Evolutionary conservation across 2,888 invertebrate species (phyloP).

Genomic region (Latheticus oryzae): DNA sequence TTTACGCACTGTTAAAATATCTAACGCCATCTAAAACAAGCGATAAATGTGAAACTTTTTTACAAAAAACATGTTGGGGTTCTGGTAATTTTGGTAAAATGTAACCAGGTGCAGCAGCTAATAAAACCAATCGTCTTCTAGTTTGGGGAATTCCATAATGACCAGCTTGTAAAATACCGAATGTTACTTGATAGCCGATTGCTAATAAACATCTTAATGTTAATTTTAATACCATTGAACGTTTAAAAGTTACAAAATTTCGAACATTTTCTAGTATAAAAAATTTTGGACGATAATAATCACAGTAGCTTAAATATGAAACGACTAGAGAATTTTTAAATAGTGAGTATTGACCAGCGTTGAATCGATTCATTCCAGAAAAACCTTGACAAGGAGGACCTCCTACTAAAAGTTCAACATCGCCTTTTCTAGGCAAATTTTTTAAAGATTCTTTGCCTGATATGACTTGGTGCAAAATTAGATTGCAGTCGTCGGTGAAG

Average conservation of each 20-base stretch:
- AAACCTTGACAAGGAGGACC: slow-evolving; percentile 93
- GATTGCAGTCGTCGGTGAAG: slow-evolving; percentile 86
- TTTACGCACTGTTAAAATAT: slow-evolving; percentile 63
- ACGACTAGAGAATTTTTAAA: slow-evolving; percentile 89
- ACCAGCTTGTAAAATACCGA: slow-evolving; percentile 88
- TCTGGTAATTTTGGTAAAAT: slow-evolving; percentile 81
- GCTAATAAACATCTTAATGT: slow-evolving; percentile 79
- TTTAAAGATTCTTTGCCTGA: slow-evolving; percentile 64
- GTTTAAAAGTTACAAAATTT: slow-evolving; percentile 87
- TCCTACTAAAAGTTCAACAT: slow-evolving; percentile 86
- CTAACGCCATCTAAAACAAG: slow-evolving; percentile 71
- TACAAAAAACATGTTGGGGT: slow-evolving; percentile 82
- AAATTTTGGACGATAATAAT: slow-evolving; percentile 85
- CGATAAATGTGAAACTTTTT: slow-evolving; percentile 72
- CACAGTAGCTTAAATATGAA: slow-evolving; percentile 85
- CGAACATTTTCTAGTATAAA: slow-evolving; percentile 88
- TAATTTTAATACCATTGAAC: slow-evolving; percentile 83
- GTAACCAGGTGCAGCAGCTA: slow-evolving; percentile 86
- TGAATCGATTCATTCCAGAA: slow-evolving; percentile 90
- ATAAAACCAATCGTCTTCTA: slow-evolving; percentile 76
- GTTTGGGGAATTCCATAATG: slow-evolving; percentile 89
- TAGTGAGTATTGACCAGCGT: slow-evolving; percentile 83
- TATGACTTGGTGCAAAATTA: slow-evolving; percentile 75
- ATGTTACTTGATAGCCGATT: slow-evolving; percentile 90
- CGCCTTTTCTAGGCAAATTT: slow-evolving; percentile 77